These are phyloP conservation scores for Diprion similis DNA, from an alignment of 1,140 invertebrate genomes.

Conservation along the genomic window DNA sequence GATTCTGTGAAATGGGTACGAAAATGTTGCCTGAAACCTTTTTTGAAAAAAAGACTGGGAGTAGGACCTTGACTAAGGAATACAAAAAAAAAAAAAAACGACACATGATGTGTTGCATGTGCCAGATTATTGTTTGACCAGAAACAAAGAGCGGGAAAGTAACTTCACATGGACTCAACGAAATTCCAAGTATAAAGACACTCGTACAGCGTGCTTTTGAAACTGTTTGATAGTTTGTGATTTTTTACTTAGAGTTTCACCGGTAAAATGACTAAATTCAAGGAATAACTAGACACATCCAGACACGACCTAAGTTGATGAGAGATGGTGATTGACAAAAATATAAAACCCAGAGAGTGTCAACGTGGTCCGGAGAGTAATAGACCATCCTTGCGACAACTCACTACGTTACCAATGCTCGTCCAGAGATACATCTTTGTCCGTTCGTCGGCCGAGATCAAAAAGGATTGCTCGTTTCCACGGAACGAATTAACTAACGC, in stretches of 20 bases:
- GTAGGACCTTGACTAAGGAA: no score
- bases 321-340: no score
- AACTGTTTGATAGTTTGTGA: background rate
- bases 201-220: background rate
- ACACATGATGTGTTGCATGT: background rate
- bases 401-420: background rate
- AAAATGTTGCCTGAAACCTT: background rate
- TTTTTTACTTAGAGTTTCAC: no score
- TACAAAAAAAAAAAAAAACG: background rate
- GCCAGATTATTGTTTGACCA: background rate
- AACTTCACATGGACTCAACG: background rate
- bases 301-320: no score
- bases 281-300: no score
- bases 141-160: background rate
- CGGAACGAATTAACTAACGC: slow-evolving; percentile 7
- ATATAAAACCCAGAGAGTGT: no score
- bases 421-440: background rate
- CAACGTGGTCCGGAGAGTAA: background rate
- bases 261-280: no score
- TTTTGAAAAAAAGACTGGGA: background rate
- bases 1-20: background rate
- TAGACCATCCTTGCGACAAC: background rate
- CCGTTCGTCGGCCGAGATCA: slow-evolving; percentile 3
- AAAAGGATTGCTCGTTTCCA: slow-evolving; percentile 2
- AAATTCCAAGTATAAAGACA: background rate